Conservation (phyloP, 2,888 invertebrate species). For the Drosophila mimetica region DNA sequence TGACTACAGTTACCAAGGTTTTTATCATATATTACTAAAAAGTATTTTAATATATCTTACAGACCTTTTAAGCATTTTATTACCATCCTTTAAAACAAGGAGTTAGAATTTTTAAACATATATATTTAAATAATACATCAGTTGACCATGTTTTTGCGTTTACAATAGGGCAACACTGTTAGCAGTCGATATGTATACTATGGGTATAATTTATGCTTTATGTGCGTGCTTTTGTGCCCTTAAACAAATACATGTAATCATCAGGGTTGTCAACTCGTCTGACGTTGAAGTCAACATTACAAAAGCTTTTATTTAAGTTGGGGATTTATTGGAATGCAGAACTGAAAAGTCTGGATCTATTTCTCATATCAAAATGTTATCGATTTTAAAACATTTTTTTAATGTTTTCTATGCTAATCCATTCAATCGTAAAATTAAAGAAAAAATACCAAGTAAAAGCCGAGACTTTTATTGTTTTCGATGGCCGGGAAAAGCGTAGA, state of each 20-base stretch:
- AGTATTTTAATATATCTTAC: neutral
- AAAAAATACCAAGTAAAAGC: too few relatives aligned
- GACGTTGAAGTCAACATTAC: neutral
- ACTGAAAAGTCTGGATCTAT: too few relatives aligned
- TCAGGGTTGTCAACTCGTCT: conserved; percentile 1
- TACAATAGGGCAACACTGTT: neutral
- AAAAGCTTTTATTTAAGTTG: neutral
- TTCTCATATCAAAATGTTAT: too few relatives aligned
- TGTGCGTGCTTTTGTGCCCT: neutral
- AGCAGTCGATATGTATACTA: neutral
- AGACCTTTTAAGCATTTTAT: neutral
- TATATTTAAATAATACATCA: neutral
- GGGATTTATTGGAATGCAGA: neutral
- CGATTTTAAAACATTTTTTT: too few relatives aligned
- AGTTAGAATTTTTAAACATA: neutral
- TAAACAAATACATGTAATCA: conserved; percentile 4
- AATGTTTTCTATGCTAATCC: neutral
- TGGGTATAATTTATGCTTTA: conserved; percentile 4
- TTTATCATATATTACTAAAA: too few relatives aligned
- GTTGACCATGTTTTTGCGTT: neutral
- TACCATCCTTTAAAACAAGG: neutral
- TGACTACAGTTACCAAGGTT: too few relatives aligned
- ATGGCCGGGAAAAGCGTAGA: conserved; percentile 2
- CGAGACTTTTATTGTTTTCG: conserved; percentile 1
- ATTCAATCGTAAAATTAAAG: neutral